A percentile compares a stretch with the other conserved stretches of the same genome.
Evolutionary conservation across 2,113 vertebrate species (phyloP).

Genomic region (Paradisaea rubra): DNA sequence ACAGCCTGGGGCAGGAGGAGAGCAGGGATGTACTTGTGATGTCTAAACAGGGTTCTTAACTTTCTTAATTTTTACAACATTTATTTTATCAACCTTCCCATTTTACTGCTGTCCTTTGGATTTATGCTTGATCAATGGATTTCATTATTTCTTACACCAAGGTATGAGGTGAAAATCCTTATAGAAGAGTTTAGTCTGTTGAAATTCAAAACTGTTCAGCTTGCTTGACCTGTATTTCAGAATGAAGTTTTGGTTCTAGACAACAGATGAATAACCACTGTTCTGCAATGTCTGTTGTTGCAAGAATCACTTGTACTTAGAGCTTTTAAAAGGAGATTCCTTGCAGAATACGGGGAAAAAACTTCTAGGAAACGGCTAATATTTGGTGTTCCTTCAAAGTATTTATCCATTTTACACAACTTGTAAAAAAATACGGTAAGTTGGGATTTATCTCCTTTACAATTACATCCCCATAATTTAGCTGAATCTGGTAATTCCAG

Average conservation of each 20-base stretch:
- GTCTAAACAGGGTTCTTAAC: neutral
- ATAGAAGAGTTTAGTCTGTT: neutral
- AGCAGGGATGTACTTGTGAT: neutral
- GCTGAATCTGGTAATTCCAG: neutral
- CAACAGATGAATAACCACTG: neutral
- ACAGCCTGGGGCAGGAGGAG: neutral
- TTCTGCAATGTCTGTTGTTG: neutral
- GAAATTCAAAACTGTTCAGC: neutral
- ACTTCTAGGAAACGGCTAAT: neutral
- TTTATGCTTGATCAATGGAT: neutral
- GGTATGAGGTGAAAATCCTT: neutral
- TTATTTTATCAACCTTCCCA: neutral
- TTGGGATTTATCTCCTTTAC: neutral
- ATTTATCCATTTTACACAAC: neutral
- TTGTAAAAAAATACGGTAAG: neutral
- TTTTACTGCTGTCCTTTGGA: neutral
- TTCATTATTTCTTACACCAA: neutral
- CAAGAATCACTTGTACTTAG: neutral
- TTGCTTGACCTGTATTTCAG: neutral
- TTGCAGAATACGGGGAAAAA: neutral
- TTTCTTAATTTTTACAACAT: neutral
- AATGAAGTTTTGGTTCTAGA: neutral
- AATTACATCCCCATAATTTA: neutral
- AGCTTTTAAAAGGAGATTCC: neutral
- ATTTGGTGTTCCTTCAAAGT: neutral